Percentiles rank a stretch among this genome's conserved stretches.
Conservation (phyloP, 2,888 invertebrate genomes). For the Andrena dorsata region DNA sequence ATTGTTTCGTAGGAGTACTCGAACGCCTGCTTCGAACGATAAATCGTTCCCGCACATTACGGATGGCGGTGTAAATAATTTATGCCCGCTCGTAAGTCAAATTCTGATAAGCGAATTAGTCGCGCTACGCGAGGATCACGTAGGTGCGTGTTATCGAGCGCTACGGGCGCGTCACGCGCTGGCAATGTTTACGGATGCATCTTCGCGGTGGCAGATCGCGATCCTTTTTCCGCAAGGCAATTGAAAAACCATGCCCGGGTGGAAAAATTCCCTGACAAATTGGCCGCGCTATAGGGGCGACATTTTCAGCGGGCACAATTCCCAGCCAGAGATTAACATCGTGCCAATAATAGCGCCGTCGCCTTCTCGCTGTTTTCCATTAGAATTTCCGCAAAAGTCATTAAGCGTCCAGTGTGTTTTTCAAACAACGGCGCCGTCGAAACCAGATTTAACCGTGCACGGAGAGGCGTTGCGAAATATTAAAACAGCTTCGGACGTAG, state of each 20-base stretch:
- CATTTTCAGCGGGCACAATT: not conserved
- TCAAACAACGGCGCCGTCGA: not conserved
- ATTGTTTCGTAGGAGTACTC: conserved; percentile 5
- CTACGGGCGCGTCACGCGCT: conserved; percentile 10
- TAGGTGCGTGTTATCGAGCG: conserved; percentile 16
- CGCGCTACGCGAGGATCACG: not conserved
- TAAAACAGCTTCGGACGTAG: not conserved
- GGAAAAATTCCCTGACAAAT: not conserved
- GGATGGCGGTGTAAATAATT: conserved; percentile 24
- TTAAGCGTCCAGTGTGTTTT: conserved; percentile 1
- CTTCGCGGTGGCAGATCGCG: not conserved
- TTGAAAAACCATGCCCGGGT: not conserved
- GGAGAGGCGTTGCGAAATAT: not conserved
- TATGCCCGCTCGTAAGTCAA: not conserved
- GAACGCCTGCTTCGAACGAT: not conserved
- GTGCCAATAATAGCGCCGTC: not conserved
- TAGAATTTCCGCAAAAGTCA: not conserved
- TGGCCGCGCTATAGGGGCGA: not conserved
- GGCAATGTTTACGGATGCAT: conserved; percentile 5
- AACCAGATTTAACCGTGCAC: not conserved
- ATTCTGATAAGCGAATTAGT: conserved; percentile 39
- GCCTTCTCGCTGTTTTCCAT: not conserved
- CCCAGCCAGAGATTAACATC: not conserved
- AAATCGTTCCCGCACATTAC: conserved; percentile 13
- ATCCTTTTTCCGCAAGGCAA: not conserved